These are phyloP conservation scores for Puma concolor DNA, from an alignment of 2,113 vertebrate species.

Conservation along the genomic window DNA sequence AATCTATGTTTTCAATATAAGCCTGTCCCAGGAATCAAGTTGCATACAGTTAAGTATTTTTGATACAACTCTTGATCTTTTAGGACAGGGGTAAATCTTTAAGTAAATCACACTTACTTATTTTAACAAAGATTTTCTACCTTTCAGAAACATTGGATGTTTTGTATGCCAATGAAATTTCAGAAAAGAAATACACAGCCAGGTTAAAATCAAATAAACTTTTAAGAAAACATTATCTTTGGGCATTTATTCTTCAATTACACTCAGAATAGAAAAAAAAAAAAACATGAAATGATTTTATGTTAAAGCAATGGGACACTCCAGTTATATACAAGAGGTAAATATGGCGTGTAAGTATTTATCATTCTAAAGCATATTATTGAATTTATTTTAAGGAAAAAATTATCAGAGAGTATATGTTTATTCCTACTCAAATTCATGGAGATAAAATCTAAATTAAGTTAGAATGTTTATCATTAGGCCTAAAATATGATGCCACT, in stretches of 20 bases:
- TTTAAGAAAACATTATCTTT: not conserved
- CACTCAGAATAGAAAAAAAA: slow-evolving; percentile 14
- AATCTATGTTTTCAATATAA: not conserved
- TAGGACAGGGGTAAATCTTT: not conserved
- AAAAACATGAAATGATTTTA: slow-evolving; percentile 40
- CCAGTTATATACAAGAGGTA: not conserved
- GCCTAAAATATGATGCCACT: not conserved
- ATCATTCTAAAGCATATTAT: not conserved
- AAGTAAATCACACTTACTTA: not conserved
- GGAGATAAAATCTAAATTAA: not conserved
- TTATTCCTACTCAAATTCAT: not conserved
- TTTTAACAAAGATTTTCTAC: not conserved
- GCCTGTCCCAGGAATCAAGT: not conserved
- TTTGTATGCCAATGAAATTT: not conserved
- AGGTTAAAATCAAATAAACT: not conserved
- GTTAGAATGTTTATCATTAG: not conserved
- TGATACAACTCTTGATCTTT: not conserved
- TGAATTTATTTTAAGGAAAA: not conserved
- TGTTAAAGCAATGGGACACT: not conserved
- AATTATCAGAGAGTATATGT: not conserved
- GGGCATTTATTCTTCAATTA: not conserved
- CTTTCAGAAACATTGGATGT: not conserved
- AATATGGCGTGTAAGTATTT: not conserved
- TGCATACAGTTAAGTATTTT: not conserved
- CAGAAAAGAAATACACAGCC: not conserved